A percentile compares a stretch with the other conserved stretches of the same genome.
Evolutionary conservation across 2,888 invertebrate genomes (phyloP).

Genomic region (Schrankia costaestrigalis): DNA sequence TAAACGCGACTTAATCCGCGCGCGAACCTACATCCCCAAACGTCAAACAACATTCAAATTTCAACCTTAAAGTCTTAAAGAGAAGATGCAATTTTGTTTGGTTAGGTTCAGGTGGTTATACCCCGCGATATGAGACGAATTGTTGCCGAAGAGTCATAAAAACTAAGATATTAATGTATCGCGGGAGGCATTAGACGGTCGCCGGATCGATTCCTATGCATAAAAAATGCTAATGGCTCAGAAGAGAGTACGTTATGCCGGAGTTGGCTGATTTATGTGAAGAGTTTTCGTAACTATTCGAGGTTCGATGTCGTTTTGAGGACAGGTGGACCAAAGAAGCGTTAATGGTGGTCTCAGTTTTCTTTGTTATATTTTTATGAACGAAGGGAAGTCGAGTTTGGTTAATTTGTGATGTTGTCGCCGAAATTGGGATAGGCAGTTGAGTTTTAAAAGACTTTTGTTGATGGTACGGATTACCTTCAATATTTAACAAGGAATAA

Average conservation of each 20-base stretch:
- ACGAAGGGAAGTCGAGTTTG: constrained; percentile 5
- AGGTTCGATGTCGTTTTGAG: constrained; percentile 52
- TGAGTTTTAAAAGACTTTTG: no score
- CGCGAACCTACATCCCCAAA: constrained; percentile 21
- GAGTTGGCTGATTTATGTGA: constrained; percentile 72
- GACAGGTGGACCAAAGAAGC: constrained; percentile 48
- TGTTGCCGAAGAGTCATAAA: constrained; percentile 79
- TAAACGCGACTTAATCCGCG: constrained; percentile 42
- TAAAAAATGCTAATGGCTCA: constrained; percentile 79
- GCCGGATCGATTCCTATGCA: constrained; percentile 79
- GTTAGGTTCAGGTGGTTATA: constrained; percentile 36
- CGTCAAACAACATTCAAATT: constrained; percentile 5
- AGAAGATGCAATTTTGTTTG: constrained; percentile 9
- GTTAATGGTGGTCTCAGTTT: constrained; percentile 23
- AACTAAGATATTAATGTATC: constrained; percentile 82
- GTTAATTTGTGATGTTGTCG: constrained; percentile 1
- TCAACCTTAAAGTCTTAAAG: constrained; percentile 6
- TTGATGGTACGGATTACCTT: no score
- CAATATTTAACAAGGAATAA: no score
- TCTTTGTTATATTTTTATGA: constrained; percentile 21
- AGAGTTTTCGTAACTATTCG: constrained; percentile 54
- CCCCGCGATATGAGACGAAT: constrained; percentile 50
- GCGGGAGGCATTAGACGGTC: constrained; percentile 79
- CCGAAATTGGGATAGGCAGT: not conserved
- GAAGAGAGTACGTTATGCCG: constrained; percentile 61